Evolutionary conservation across 2,888 invertebrate species (phyloP).

Genomic region (Vandiemenella viatica): DNA sequence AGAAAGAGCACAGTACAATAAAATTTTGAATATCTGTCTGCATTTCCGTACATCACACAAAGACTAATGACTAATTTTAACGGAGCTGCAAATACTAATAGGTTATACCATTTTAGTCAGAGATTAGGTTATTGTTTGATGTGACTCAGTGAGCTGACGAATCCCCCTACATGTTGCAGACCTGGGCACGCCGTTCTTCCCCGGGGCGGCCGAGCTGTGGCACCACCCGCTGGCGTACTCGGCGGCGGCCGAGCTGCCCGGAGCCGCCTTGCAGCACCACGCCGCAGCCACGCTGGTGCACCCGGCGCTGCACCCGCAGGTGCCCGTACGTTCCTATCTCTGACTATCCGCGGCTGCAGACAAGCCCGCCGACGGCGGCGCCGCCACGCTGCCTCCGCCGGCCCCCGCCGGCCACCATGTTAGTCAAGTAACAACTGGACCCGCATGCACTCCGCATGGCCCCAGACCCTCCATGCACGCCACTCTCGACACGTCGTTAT

Average conservation of each 20-base stretch:
- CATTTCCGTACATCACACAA: too few relatives aligned
- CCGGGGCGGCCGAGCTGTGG: conserved; percentile 88
- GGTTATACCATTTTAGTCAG: too few relatives aligned
- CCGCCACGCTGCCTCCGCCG: conserved; percentile 29
- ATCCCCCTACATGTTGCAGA: conserved; percentile 83
- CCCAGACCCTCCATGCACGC: too few relatives aligned
- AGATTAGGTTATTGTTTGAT: too few relatives aligned
- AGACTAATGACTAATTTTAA: too few relatives aligned
- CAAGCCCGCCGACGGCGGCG: conserved; percentile 58
- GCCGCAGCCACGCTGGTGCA: conserved; percentile 76
- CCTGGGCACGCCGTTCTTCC: conserved; percentile 91
- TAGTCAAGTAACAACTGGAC: conserved; percentile 34
- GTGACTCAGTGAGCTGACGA: conserved; percentile 92
- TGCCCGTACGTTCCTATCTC: conserved; percentile 93
- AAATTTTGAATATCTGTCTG: too few relatives aligned
- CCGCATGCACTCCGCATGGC: too few relatives aligned
- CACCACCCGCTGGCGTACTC: conserved; percentile 75
- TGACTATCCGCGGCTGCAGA: conserved; percentile 89
- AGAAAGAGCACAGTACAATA: too few relatives aligned
- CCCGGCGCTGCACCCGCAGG: conserved; percentile 94
- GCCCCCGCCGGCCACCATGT: conserved; percentile 51
- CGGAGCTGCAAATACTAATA: too few relatives aligned
- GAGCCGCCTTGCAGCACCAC: conserved; percentile 65
- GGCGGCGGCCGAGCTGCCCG: conserved; percentile 65
- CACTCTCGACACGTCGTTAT: conserved; percentile 1